Evolutionary conservation across 2,113 vertebrate genomes (phyloP).

Genomic region (Thamnaconus septentrionalis): DNA sequence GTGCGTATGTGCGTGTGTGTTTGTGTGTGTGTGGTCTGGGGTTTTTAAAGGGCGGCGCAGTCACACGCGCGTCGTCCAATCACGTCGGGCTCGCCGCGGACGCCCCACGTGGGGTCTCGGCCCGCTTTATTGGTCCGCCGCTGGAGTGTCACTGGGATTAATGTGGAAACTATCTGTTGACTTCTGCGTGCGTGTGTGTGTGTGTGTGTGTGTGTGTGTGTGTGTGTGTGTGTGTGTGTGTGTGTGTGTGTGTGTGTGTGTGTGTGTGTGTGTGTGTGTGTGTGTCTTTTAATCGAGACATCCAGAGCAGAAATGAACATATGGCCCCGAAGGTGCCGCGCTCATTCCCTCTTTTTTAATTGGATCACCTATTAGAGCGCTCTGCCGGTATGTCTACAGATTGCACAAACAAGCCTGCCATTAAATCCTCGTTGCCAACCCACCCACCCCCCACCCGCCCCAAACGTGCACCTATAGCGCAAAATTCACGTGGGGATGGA

Average conservation of each 20-base stretch:
- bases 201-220: no score
- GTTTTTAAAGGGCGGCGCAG: conserved; percentile 8
- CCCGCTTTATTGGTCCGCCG: conserved; percentile 25
- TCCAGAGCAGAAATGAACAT: conserved; percentile 31
- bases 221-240: no score
- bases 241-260: neutral
- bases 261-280: neutral
- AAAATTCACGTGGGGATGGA: no score
- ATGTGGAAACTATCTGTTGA: conserved; percentile 64
- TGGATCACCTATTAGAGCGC: conserved; percentile 39
- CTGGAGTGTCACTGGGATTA: conserved; percentile 59
- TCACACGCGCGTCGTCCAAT: conserved; percentile 55
- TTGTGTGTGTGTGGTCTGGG: no score
- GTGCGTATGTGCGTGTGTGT: no score
- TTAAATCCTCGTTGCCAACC: conserved; percentile 27
- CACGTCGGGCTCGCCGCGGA: conserved; percentile 19
- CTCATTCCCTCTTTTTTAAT: conserved; percentile 31
- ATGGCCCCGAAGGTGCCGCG: conserved; percentile 23
- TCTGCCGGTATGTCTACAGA: conserved; percentile 23
- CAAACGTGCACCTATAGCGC: no score
- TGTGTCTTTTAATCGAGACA: conserved; percentile 26
- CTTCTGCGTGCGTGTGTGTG: conserved; percentile 17
- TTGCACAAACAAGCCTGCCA: conserved; percentile 30
- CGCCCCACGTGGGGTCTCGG: conserved; percentile 69
- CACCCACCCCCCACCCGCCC: no score